Conservation (phyloP, 2,888 invertebrate genomes). For the Pinctada fucata region DNA sequence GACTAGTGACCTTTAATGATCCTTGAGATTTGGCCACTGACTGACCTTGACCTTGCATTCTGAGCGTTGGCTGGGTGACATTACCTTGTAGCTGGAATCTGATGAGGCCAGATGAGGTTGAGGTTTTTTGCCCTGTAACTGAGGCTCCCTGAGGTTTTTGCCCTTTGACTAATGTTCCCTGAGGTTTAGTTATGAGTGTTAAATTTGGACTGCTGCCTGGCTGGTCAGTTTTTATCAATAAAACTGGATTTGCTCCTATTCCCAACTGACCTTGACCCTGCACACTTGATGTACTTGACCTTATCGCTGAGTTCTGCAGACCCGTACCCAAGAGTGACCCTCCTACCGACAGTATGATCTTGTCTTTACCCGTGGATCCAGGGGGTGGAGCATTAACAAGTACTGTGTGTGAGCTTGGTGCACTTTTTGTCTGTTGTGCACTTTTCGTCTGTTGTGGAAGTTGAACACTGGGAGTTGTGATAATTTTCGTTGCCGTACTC, state of each 20-base stretch:
- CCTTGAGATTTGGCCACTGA: slow-evolving; percentile 22
- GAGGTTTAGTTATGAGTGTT: background rate
- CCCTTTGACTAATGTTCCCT: background rate
- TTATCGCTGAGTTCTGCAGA: too few species aligned
- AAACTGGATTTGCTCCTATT: slow-evolving; percentile 8
- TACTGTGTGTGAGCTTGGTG: background rate
- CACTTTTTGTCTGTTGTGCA: background rate
- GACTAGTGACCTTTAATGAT: slow-evolving; percentile 58
- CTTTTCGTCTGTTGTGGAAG: background rate
- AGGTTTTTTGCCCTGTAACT: background rate
- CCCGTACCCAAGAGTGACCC: background rate
- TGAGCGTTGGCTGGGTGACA: background rate
- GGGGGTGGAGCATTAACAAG: background rate
- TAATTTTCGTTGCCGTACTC: background rate
- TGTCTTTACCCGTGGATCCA: background rate
- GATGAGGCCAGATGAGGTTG: background rate
- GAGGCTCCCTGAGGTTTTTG: background rate
- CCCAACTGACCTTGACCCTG: background rate
- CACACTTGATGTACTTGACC: background rate
- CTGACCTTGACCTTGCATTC: slow-evolving; percentile 11
- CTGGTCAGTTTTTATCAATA: slow-evolving; percentile 20
- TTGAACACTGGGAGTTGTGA: background rate
- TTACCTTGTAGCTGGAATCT: slow-evolving; percentile 4
- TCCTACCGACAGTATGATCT: background rate
- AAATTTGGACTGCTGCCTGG: background rate